These are phyloP conservation scores for Salvator merianae DNA, from an alignment of 2,113 vertebrate species.

Conservation along the genomic window DNA sequence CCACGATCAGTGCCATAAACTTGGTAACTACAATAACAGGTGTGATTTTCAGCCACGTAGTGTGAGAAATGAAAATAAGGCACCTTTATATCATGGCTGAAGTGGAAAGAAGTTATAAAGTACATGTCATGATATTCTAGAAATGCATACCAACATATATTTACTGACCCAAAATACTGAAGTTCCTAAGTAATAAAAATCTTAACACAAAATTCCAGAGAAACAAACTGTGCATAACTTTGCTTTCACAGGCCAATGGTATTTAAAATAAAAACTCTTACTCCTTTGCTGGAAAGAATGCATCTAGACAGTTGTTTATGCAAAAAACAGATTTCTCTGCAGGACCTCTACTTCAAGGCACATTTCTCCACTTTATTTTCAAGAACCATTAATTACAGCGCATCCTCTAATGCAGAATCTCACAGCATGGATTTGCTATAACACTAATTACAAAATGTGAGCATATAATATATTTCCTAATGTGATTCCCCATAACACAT, in stretches of 20 bases:
- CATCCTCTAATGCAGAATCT: too few species aligned
- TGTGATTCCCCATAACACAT: too few species aligned
- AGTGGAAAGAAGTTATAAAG: not conserved
- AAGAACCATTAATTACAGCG: not conserved
- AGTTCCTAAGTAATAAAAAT: not conserved
- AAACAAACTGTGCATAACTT: slow-evolving; percentile 51
- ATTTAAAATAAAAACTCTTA: slow-evolving; percentile 49
- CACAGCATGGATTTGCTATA: too few species aligned
- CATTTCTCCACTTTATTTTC: slow-evolving; percentile 1
- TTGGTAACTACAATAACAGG: not conserved
- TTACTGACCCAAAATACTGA: not conserved
- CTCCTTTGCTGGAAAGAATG: slow-evolving; percentile 21
- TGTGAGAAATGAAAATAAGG: not conserved
- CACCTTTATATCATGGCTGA: not conserved
- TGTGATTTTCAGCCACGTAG: not conserved
- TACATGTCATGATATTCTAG: not conserved
- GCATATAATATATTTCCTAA: too few species aligned
- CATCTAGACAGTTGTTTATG: slow-evolving; percentile 25
- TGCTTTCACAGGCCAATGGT: slow-evolving; percentile 44
- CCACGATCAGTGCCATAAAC: not conserved
- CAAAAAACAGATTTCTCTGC: slow-evolving; percentile 30
- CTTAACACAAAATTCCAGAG: slow-evolving; percentile 14
- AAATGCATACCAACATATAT: not conserved
- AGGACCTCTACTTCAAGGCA: slow-evolving; percentile 17
- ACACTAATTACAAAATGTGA: too few species aligned